Evolutionary conservation across 2,888 invertebrate genomes (phyloP).

Genomic region (Sphecodes monilicornis): DNA sequence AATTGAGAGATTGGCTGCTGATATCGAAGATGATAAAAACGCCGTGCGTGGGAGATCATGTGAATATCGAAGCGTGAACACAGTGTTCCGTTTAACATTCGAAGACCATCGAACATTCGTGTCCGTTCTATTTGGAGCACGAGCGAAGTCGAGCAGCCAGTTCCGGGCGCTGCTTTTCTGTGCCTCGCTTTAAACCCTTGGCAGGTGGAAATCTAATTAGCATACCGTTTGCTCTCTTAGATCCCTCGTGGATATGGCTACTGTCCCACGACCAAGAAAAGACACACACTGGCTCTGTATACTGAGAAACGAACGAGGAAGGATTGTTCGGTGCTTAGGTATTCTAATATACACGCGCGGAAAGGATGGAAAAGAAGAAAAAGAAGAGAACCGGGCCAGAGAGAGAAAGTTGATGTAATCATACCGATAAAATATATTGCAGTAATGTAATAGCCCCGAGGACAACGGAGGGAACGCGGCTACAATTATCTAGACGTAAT

Average conservation of each 20-base stretch:
- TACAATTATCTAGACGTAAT: conserved; percentile 52
- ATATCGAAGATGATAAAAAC: background rate
- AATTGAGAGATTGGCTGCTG: background rate
- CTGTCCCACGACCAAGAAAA: conserved; percentile 60
- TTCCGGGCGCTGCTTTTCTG: conserved; percentile 63
- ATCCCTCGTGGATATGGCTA: conserved; percentile 60
- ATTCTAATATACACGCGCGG: background rate
- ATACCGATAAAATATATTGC: background rate
- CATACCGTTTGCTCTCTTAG: conserved; percentile 60
- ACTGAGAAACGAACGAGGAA: background rate
- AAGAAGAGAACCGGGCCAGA: background rate
- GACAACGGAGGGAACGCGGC: conserved; percentile 22
- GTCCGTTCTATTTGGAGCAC: conserved; percentile 38
- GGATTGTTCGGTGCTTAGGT: background rate
- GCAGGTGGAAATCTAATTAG: conserved; percentile 72
- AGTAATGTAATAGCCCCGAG: conserved; percentile 6
- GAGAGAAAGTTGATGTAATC: conserved; percentile 20
- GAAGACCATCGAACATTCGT: background rate
- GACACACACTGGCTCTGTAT: background rate
- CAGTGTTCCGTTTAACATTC: background rate
- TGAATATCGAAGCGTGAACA: background rate
- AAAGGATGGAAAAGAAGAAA: background rate
- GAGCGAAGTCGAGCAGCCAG: conserved; percentile 59
- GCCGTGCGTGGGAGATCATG: background rate
- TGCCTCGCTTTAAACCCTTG: conserved; percentile 48